These are phyloP conservation scores for Caenorhabditis sp. DNA, from an alignment of 2,888 invertebrate species.

Conservation along the genomic window DNA sequence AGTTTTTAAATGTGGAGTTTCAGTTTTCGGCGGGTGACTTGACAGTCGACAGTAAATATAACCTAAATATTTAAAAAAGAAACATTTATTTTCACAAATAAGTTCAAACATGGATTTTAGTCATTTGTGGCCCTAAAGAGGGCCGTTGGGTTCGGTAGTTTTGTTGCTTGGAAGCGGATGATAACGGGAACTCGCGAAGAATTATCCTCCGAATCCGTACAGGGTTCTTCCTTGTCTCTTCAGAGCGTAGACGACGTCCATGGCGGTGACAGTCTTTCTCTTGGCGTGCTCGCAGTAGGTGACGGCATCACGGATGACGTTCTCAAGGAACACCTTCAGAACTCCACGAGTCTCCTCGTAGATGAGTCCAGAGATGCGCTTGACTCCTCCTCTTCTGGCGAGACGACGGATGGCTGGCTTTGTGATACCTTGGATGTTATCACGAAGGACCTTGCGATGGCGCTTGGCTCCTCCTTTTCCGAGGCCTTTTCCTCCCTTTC, in stretches of 20 bases:
- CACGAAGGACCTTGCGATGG: constrained; percentile 88
- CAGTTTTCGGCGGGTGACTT: too few species aligned
- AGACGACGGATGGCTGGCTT: constrained; percentile 85
- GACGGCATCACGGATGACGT: constrained; percentile 90
- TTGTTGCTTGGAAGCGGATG: constrained; percentile 5
- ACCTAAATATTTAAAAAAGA: too few species aligned
- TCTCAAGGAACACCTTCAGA: constrained; percentile 83
- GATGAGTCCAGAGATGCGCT: constrained; percentile 66
- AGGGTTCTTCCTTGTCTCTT: constrained; percentile 80
- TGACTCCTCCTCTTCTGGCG: constrained; percentile 79
- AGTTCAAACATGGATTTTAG: constrained; percentile 12
- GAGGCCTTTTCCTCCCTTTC: constrained; percentile 90
- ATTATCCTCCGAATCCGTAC: constrained; percentile 80
- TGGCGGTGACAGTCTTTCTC: constrained; percentile 92
- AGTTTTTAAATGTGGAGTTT: too few species aligned
- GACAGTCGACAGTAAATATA: too few species aligned
- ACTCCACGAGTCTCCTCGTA: constrained; percentile 70
- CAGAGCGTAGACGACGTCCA: constrained; percentile 89
- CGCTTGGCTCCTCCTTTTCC: constrained; percentile 91
- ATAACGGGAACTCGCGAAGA: too few species aligned
- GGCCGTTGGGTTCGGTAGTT: constrained; percentile 76
- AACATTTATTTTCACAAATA: too few species aligned
- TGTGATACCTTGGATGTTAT: constrained; percentile 86
- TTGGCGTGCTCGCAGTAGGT: constrained; percentile 93
- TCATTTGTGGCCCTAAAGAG: constrained; percentile 78